Percentiles rank a stretch among this genome's conserved stretches.
Conservation (phyloP, 2,888 invertebrate species). For the Trichogramma dendrolimi region DNA sequence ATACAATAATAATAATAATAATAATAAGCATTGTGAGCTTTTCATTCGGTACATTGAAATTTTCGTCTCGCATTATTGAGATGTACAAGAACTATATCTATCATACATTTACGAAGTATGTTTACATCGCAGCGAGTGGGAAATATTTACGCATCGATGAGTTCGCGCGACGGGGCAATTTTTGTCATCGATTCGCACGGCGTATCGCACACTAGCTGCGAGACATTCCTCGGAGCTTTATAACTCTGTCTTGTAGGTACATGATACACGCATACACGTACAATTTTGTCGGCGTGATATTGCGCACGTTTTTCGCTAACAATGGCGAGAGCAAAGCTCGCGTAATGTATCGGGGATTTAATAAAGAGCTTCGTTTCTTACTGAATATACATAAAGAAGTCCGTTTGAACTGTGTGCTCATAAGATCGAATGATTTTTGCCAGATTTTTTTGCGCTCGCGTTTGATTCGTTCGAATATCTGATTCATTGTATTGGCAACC, state of each 20-base stretch:
- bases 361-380: conserved; percentile 11
- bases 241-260: background rate
- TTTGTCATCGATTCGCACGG: too few species aligned
- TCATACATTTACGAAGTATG: too few species aligned
- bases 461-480: conserved; percentile 4
- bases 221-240: conserved; percentile 16
- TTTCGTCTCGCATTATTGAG: too few species aligned
- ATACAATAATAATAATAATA: too few species aligned
- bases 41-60: too few species aligned
- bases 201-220: too few species aligned
- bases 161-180: too few species aligned
- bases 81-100: too few species aligned
- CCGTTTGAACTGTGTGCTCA: conserved; percentile 11
- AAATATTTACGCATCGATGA: too few species aligned
- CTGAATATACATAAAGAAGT: conserved; percentile 7
- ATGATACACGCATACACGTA: too few species aligned
- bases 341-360: conserved; percentile 5
- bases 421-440: background rate
- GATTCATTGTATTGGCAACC: background rate
- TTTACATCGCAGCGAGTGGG: too few species aligned
- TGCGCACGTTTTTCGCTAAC: conserved; percentile 4
- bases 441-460: background rate
- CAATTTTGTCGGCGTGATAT: background rate
- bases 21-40: too few species aligned
- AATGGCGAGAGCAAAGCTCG: conserved; percentile 10